phyloP scores from a whole-genome alignment of 1,140 invertebrate species.

The Anoplolepis gracilipes region DNA sequence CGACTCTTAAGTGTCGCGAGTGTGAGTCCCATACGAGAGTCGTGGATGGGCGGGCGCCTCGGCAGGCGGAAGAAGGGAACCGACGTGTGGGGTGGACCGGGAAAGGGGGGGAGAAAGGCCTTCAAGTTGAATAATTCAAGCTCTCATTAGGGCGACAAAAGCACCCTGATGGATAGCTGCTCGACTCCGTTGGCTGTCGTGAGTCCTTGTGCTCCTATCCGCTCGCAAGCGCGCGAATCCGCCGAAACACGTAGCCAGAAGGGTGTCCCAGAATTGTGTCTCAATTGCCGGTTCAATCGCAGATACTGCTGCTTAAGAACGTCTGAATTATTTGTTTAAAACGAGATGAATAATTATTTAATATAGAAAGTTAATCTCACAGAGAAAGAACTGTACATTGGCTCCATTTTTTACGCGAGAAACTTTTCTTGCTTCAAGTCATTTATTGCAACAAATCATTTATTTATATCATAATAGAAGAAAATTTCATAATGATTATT shows the following conservation, averaged over 20 bases:
- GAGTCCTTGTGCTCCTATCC: constrained; percentile 63
- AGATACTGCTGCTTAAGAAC: background rate
- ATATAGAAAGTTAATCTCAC: constrained; percentile 24
- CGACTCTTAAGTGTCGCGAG: constrained; percentile 58
- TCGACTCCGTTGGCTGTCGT: constrained; percentile 80
- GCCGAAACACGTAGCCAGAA: constrained; percentile 41
- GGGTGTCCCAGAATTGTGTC: constrained; percentile 9
- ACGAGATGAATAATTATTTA: constrained; percentile 6
- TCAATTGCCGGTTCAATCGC: background rate
- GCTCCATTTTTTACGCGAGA: background rate
- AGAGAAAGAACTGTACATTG: background rate
- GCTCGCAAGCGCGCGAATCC: constrained; percentile 52
- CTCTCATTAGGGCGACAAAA: constrained; percentile 87
- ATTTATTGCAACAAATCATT: constrained; percentile 26
- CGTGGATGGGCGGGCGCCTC: constrained; percentile 48
- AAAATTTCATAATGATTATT: constrained; percentile 1
- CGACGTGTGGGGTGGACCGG: constrained; percentile 63
- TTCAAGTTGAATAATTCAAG: constrained; percentile 86
- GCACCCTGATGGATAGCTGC: constrained; percentile 86
- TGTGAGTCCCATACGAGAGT: constrained; percentile 25
- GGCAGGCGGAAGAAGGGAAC: constrained; percentile 51
- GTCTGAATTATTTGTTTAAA: background rate
- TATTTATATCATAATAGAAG: background rate
- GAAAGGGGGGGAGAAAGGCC: constrained; percentile 73
- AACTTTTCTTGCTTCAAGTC: constrained; percentile 9